Conservation (phyloP, 2,888 invertebrate genomes). For the Ectobius pallidus region DNA sequence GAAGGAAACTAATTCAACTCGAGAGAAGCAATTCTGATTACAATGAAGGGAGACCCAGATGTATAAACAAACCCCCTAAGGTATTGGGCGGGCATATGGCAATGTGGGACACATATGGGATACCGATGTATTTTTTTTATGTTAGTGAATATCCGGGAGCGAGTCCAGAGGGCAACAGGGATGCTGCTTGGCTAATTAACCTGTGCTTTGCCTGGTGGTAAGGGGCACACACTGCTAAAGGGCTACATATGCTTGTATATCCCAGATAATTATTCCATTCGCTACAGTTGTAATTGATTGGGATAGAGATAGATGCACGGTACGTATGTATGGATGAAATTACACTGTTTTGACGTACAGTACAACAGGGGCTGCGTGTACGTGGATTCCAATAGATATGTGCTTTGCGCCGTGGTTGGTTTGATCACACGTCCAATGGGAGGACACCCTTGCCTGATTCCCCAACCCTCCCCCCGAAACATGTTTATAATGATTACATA, state of each 20-base stretch:
- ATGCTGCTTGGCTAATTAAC: conserved; percentile 23
- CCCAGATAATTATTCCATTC: conserved; percentile 28
- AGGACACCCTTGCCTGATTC: no score
- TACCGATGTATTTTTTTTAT: no score
- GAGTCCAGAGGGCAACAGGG: not conserved
- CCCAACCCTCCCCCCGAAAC: no score
- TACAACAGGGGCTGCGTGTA: no score
- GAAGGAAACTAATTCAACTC: no score
- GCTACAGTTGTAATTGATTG: conserved; percentile 28
- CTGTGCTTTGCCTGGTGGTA: conserved; percentile 2
- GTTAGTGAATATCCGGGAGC: no score
- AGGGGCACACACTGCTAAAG: conserved; percentile 3
- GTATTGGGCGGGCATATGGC: no score
- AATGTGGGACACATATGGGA: no score
- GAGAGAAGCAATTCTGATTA: no score
- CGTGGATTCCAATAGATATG: not conserved
- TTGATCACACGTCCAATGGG: not conserved
- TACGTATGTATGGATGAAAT: conserved; percentile 21
- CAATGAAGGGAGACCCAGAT: no score
- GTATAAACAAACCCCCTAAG: no score
- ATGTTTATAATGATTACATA: no score
- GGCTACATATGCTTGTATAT: conserved; percentile 11
- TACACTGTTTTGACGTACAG: conserved; percentile 18
- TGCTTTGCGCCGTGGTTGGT: not conserved
- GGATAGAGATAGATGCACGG: conserved; percentile 13